phyloP scores from a whole-genome alignment of 2,113 vertebrate species.

The Hystrix brachyura region DNA sequence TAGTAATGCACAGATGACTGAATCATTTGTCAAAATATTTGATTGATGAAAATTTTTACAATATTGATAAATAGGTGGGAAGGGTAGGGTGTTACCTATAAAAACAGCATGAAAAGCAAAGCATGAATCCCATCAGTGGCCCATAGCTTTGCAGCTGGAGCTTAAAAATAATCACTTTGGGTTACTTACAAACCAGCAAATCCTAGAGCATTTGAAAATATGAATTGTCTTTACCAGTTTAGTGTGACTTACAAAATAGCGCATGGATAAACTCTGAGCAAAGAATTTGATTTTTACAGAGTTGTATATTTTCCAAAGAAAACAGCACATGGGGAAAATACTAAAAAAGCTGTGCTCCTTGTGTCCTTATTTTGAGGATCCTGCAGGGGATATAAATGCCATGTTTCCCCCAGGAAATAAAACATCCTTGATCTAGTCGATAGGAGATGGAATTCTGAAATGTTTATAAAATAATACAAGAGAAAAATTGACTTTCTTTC shows the following conservation, averaged over 20 bases:
- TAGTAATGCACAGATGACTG: background rate
- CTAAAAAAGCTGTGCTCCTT: background rate
- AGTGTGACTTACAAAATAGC: background rate
- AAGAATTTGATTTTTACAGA: slow-evolving; percentile 32
- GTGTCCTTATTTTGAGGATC: background rate
- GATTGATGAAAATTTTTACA: slow-evolving; percentile 44
- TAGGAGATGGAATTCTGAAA: background rate
- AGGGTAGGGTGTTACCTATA: background rate
- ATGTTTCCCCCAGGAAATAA: background rate
- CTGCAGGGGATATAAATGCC: background rate
- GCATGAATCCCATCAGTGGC: background rate
- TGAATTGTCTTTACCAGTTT: background rate
- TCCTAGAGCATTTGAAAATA: background rate
- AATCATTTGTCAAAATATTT: background rate
- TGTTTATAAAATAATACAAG: slow-evolving; percentile 13
- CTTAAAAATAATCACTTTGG: background rate
- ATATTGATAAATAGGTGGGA: background rate
- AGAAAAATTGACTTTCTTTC: background rate
- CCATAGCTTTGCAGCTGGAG: background rate
- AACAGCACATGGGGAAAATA: background rate
- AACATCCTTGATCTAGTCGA: background rate
- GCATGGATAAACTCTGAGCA: background rate
- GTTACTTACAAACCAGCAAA: background rate
- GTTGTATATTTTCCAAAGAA: slow-evolving; percentile 45
- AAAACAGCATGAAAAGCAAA: background rate